Evolutionary conservation across 2,888 invertebrate genomes (phyloP).

Genomic region (Aplocera efformata): DNA sequence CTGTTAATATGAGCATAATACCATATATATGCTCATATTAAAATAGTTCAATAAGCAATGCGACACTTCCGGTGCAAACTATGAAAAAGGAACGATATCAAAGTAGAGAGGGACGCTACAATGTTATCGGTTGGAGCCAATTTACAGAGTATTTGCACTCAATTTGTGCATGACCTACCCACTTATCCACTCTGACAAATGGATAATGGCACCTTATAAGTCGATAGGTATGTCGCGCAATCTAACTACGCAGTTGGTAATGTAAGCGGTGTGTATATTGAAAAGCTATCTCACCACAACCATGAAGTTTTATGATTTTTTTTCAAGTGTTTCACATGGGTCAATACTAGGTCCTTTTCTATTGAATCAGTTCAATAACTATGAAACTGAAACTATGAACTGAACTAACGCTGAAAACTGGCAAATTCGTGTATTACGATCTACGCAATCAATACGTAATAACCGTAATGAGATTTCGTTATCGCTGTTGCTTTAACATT

Average conservation of each 20-base stretch:
- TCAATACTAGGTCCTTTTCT: neutral
- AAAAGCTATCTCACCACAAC: neutral
- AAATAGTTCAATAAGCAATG: too few species aligned
- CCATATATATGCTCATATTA: too few species aligned
- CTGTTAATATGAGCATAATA: too few species aligned
- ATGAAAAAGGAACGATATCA: too few species aligned
- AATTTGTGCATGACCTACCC: conserved; percentile 37
- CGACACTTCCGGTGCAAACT: too few species aligned
- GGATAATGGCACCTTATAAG: conserved; percentile 33
- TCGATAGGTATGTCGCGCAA: conserved; percentile 16
- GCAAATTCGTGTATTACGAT: too few species aligned
- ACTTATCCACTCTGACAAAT: conserved; percentile 28
- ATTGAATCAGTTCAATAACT: too few species aligned
- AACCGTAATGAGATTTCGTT: neutral
- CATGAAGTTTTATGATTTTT: too few species aligned
- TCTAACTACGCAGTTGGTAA: conserved; percentile 26
- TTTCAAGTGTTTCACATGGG: conserved; percentile 7
- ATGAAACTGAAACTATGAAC: too few species aligned
- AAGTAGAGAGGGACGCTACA: too few species aligned
- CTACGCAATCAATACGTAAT: too few species aligned
- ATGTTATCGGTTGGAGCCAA: conserved; percentile 8
- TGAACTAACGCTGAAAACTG: too few species aligned
- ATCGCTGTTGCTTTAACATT: conserved; percentile 5
- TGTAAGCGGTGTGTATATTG: neutral
- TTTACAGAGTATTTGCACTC: conserved; percentile 25